Evolutionary conservation across 2,888 invertebrate species (phyloP), one percentile per base, ranked within the genome.

Genomic region (Plebejus argus): DNA sequence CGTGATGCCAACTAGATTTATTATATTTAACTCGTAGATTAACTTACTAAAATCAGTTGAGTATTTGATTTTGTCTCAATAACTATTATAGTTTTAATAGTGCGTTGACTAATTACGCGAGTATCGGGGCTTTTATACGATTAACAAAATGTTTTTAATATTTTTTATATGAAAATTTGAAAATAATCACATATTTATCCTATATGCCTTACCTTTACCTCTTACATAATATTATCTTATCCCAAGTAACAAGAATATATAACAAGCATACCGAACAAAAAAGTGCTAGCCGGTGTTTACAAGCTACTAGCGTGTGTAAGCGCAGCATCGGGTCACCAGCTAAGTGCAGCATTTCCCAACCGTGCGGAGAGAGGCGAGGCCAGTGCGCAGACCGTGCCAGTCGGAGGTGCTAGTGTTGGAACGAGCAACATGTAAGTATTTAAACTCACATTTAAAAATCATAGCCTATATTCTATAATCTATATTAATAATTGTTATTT

Each of bases 291-390:
- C 3, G 20, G 15, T 15, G 66, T 6, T 28, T 15, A 18, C 71
- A 39, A 71, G 39, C 10, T 10, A 23, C 56, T n/a, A 56, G 70
- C 49, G 70, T 35, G 78, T 81, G 78, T 80, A 78, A 84, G 81
- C 82, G 79, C 72, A 71, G 80, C 84, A 82, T 79, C 76, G 77
- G 81, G 81, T 81, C 81, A 81, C 78, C 78, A 79, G 79, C 79
- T 80, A 83, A 84, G 83, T 83, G 83, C 82, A 86, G 53, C 83
- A 87, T 91, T 91, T 87, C 90, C 83, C 88, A 91, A 91, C 85
- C 82, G 71, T 77, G 76, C 82, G 80, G 86, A 84, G 85, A 86
- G 87, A 87, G 86, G 87, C 84, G 82, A 82, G 83, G 85, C 87
- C 83, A 82, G 82, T 83, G 77, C 80, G 82, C 87, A 89, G 89